Evolutionary conservation across 1,140 invertebrate genomes (phyloP).

Genomic region (Orussus abietinus): DNA sequence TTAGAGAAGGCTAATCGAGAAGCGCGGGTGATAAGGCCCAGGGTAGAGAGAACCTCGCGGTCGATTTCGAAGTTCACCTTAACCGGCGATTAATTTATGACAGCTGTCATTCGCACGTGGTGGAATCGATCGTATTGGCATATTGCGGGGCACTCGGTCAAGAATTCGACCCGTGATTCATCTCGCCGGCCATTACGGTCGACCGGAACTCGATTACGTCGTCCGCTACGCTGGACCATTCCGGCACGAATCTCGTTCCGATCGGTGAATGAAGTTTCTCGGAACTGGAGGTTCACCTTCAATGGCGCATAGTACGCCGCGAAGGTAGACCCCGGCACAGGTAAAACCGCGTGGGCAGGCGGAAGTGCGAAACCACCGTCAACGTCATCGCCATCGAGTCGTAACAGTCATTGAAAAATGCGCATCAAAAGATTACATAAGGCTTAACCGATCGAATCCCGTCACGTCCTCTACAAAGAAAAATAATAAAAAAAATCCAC

Average conservation of each 20-base stretch:
- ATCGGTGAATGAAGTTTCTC: slow-evolving; percentile 29
- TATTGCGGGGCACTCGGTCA: not conserved
- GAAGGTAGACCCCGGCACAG: too few relatives aligned
- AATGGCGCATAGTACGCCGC: slow-evolving; percentile 13
- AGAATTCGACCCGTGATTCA: slow-evolving; percentile 24
- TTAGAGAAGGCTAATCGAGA: slow-evolving; percentile 15
- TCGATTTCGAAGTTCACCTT: slow-evolving; percentile 8
- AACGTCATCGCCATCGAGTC: too few relatives aligned
- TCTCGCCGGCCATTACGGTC: too few relatives aligned
- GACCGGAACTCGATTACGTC: slow-evolving; percentile 21
- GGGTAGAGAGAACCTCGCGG: slow-evolving; percentile 12
- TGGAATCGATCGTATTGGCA: slow-evolving; percentile 18
- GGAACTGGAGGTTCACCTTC: slow-evolving; percentile 18
- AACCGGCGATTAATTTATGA: slow-evolving; percentile 5
- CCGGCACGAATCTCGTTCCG: slow-evolving; percentile 13
- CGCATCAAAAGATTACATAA: not conserved
- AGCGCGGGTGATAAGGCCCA: slow-evolving; percentile 13
- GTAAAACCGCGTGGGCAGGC: too few relatives aligned
- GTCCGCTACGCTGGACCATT: not conserved
- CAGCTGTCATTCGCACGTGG: not conserved
- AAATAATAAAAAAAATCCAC: too few relatives aligned
- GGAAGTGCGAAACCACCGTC: too few relatives aligned
- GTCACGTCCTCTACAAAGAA: not conserved
- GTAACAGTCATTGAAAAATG: slow-evolving; percentile 3
- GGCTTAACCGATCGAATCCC: slow-evolving; percentile 11